Conservation (phyloP, 2,888 invertebrate species). For the Acrobasis repandana region DNA sequence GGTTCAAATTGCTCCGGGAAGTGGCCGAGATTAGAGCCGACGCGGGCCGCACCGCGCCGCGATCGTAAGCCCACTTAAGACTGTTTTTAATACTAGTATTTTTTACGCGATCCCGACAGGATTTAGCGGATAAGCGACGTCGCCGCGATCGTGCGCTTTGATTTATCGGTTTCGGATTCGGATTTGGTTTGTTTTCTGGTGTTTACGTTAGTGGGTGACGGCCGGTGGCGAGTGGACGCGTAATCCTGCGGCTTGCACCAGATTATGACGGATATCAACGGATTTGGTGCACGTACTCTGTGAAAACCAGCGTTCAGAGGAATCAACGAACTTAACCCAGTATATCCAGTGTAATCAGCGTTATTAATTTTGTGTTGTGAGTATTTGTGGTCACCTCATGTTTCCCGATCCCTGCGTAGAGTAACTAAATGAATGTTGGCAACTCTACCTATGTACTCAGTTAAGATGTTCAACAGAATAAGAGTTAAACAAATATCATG, state of each 20-base stretch:
- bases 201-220: conserved; percentile 81
- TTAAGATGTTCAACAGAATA: too few species aligned
- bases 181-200: conserved; percentile 73
- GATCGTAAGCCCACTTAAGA: conserved; percentile 87
- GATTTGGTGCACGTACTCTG: conserved; percentile 70
- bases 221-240: conserved; percentile 67
- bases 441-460: neutral
- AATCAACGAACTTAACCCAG: conserved; percentile 46
- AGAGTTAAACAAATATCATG: too few species aligned
- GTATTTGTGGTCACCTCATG: conserved; percentile 44
- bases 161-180: conserved; percentile 81
- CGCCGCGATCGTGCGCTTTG: conserved; percentile 80
- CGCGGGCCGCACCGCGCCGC: conserved; percentile 85
- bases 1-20: conserved; percentile 89
- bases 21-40: conserved; percentile 88
- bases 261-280: conserved; percentile 79
- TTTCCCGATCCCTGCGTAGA: neutral
- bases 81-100: conserved; percentile 89
- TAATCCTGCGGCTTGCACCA: conserved; percentile 77
- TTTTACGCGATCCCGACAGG: conserved; percentile 83
- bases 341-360: conserved; percentile 34
- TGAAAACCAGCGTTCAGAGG: conserved; percentile 57
- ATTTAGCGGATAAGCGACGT: conserved; percentile 81
- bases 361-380: conserved; percentile 51
- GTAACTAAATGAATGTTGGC: neutral